Base-by-base conservation (phyloP, 2,888 invertebrate genomes). In the Atethmia centrago region DNA sequence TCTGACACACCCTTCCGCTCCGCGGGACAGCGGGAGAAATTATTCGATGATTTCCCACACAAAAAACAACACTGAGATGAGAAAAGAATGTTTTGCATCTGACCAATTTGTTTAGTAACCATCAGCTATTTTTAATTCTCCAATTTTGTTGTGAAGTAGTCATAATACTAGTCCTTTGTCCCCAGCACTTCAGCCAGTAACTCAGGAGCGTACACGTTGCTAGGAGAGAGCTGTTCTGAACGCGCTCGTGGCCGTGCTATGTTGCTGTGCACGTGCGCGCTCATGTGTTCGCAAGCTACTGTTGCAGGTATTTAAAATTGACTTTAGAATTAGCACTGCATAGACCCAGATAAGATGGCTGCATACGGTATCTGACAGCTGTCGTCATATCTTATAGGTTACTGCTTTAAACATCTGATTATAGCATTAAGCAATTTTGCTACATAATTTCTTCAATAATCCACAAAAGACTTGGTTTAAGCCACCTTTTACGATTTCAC, bases 281-380 rank as follows among this genome's bases (percentile, higher is more conserved):
- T 96, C 0, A 96, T 96, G 95, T 96, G 95, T 80, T 95, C 96
- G 0, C 96, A 96, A 65, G 95, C 94, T 3, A 90, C 92, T 16
- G 95, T 94, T 42, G 96, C 96, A 79, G 92, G 96, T 96, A 84
- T n/a, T 59, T 74, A 36, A 1, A 28, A 42, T 28, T 53, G 9
- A 14, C 3, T 42, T 53, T 47, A 28, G 3, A 58, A 70, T 63
- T n/a, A 45, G 5, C 21, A 25, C 2, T 4, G 7, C n/a, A 21
- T 36, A 9, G 12, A 55, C 36, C n/a, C 16, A 12, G 40, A 66
- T 47, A 64, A 31, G 3, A n/a, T 31, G 31, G 9, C 12, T 62
- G 16, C 21, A 28, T 53, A 14, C 7, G 12, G 2, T 62, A 47
- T 63, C 14, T 45, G 8, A 8, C 19, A 21, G 28, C 19, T n/a